A percentile compares a stretch with the other conserved stretches of the same genome.
phyloP scores from a whole-genome alignment of 2,888 invertebrate genomes.

The Ischnus inquisitorius region DNA sequence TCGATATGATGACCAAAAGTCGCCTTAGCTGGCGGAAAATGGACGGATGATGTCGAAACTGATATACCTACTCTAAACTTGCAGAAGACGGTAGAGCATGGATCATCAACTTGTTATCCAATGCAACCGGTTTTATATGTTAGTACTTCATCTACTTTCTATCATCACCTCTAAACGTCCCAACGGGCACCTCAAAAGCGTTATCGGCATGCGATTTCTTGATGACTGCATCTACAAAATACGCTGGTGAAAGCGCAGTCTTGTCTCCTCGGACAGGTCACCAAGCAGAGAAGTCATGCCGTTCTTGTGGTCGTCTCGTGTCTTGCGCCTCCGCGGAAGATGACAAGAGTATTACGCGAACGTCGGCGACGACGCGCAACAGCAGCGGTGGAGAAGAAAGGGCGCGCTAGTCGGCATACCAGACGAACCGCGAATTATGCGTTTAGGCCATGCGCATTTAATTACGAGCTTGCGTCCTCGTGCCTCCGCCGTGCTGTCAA shows the following conservation, averaged over 20 bases:
- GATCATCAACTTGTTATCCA: too few relatives aligned
- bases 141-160: too few relatives aligned
- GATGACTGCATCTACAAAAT: too few relatives aligned
- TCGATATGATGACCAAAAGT: too few relatives aligned
- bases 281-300: not conserved
- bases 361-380: slow-evolving; percentile 6
- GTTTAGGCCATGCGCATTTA: slow-evolving; percentile 75
- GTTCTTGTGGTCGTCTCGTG: not conserved
- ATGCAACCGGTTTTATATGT: too few relatives aligned
- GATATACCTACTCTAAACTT: too few relatives aligned
- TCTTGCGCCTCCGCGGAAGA: not conserved
- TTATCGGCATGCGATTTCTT: not conserved
- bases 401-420: slow-evolving; percentile 26
- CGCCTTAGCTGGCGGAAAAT: too few relatives aligned
- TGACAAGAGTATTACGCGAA: not conserved
- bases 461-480: slow-evolving; percentile 73
- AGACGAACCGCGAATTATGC: slow-evolving; percentile 56
- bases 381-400: slow-evolving; percentile 16
- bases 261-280: not conserved
- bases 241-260: not conserved
- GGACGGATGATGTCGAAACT: too few relatives aligned
- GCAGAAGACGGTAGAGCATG: too few relatives aligned
- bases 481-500: slow-evolving; percentile 59
- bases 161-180: too few relatives aligned
- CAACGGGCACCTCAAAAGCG: not conserved